Evolutionary conservation across 2,888 invertebrate genomes (phyloP).

Genomic region (Caenorhabditis becei): DNA sequence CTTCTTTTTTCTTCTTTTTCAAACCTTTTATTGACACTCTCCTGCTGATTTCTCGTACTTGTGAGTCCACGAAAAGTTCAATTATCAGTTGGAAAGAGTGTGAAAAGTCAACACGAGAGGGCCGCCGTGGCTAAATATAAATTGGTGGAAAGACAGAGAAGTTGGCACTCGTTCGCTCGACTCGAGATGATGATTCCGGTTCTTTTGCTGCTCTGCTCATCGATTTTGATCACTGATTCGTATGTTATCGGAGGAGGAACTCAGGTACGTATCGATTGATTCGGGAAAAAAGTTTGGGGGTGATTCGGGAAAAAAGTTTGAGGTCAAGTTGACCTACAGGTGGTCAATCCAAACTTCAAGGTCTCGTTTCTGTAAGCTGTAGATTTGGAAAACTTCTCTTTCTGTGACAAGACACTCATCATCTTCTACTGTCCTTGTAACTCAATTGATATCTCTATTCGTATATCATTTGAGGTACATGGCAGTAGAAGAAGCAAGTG

Average conservation of each 20-base stretch:
- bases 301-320: not conserved
- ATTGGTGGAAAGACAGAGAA: constrained; percentile 16
- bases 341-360: no score
- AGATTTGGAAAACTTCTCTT: no score
- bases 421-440: not conserved
- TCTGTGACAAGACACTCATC: not conserved
- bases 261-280: constrained; percentile 30
- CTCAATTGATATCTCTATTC: not conserved
- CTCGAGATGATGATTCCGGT: constrained; percentile 9
- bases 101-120: not conserved
- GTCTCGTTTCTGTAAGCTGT: no score
- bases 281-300: not conserved
- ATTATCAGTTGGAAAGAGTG: constrained; percentile 42
- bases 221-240: not conserved
- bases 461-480: not conserved
- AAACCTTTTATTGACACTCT: not conserved
- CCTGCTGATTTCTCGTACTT: constrained; percentile 5
- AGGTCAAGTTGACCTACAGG: no score
- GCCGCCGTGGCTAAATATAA: constrained; percentile 25
- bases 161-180: not conserved
- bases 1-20: constrained; percentile 5
- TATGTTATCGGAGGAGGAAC: constrained; percentile 57
- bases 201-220: constrained; percentile 4
- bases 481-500: not conserved
- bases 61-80: constrained; percentile 47